These are phyloP conservation scores for Psococerastis gibbosa DNA, from an alignment of 2,888 invertebrate species.

Conservation along the genomic window DNA sequence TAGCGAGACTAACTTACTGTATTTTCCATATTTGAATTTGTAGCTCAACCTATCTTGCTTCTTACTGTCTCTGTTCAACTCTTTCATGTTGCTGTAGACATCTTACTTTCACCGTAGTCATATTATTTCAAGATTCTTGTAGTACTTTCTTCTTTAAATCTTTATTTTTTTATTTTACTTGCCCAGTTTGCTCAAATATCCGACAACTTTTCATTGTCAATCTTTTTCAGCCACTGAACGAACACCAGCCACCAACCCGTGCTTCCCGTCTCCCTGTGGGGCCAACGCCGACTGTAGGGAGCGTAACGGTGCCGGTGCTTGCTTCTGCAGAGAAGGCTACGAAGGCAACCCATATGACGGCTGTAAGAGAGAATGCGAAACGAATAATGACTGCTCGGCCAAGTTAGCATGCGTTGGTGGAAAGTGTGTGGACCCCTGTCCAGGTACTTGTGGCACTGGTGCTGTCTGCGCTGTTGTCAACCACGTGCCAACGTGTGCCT, in stretches of 20 bases:
- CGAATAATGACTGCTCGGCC: slow-evolving; percentile 52
- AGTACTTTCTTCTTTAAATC: too few relatives aligned
- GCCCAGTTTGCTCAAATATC: too few relatives aligned
- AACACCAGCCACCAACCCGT: slow-evolving; percentile 51
- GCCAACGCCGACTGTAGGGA: slow-evolving; percentile 69
- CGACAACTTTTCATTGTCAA: too few relatives aligned
- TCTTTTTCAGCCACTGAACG: slow-evolving; percentile 36
- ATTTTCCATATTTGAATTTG: too few relatives aligned
- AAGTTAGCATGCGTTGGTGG: slow-evolving; percentile 57
- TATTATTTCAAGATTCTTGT: too few relatives aligned
- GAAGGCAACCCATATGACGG: slow-evolving; percentile 34
- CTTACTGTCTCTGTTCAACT: too few relatives aligned
- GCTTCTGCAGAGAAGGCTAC: slow-evolving; percentile 56
- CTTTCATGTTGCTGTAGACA: too few relatives aligned
- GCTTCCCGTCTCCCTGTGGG: slow-evolving; percentile 68
- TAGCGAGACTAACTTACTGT: too few relatives aligned
- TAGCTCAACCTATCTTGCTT: too few relatives aligned
- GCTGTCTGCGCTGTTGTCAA: slow-evolving; percentile 61
- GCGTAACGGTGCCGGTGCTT: slow-evolving; percentile 67
- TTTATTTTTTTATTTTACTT: too few relatives aligned
- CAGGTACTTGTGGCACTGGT: slow-evolving; percentile 60
- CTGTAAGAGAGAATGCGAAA: slow-evolving; percentile 60
- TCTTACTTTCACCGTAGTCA: too few relatives aligned
- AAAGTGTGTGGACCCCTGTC: slow-evolving; percentile 72
- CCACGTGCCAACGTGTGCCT: slow-evolving; percentile 60